phyloP scores from a whole-genome alignment of 2,888 invertebrate species.

The Entomobrya multifasciata region DNA sequence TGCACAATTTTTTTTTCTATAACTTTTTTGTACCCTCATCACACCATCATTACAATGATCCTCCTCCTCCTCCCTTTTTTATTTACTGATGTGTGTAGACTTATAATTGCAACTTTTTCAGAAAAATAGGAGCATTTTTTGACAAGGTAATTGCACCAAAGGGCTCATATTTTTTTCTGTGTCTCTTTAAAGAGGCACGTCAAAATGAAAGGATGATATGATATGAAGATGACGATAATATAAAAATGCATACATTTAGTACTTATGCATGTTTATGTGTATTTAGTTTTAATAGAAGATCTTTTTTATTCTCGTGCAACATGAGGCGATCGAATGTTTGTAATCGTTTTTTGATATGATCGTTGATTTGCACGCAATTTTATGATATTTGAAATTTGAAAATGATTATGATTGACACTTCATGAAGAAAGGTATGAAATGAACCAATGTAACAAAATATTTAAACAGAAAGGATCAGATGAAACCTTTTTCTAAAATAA shows the following conservation, averaged over 20 bases:
- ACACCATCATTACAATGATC: not conserved
- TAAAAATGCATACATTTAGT: no score
- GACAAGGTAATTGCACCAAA: slow-evolving; percentile 67
- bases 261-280: not conserved
- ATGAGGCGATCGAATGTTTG: slow-evolving; percentile 36
- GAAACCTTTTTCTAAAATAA: not conserved
- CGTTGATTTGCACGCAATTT: slow-evolving; percentile 64
- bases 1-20: slow-evolving; percentile 13
- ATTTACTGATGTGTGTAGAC: not conserved
- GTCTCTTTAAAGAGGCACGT: slow-evolving; percentile 1
- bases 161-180: slow-evolving; percentile 34
- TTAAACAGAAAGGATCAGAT: not conserved
- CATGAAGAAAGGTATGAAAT: not conserved
- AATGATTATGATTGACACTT: slow-evolving; percentile 62
- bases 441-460: not conserved
- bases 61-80: not conserved
- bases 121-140: slow-evolving; percentile 68
- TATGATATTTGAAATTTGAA: not conserved
- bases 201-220: no score
- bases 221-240: not conserved
- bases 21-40: slow-evolving; percentile 8
- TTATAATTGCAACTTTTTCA: slow-evolving; percentile 59
- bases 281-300: not conserved
- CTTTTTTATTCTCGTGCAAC: slow-evolving; percentile 13
- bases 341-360: slow-evolving; percentile 48